Percentiles rank a stretch among this genome's conserved stretches.
Evolutionary conservation across 2,113 vertebrate species (phyloP).

Genomic region (Motacilla tschutschensis): DNA sequence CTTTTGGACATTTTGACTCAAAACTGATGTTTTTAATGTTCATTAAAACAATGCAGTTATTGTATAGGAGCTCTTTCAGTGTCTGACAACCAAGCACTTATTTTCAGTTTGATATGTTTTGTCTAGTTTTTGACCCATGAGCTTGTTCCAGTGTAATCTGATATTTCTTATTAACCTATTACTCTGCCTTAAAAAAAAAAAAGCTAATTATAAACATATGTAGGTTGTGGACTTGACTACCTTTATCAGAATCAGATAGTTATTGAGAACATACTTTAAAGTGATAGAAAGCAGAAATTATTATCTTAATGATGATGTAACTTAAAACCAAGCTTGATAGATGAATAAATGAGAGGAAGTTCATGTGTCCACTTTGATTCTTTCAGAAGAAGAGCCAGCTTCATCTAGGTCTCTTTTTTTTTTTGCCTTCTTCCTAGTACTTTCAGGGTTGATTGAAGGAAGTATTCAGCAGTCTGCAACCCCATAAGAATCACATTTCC

Average conservation of each 20-base stretch:
- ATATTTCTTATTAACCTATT: conserved; percentile 68
- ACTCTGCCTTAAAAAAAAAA: conserved; percentile 38
- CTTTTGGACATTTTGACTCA: not conserved
- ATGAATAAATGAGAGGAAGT: conserved; percentile 57
- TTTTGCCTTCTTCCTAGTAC: not conserved
- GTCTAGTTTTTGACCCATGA: conserved; percentile 59
- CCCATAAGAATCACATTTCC: conserved; percentile 23
- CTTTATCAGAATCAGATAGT: conserved; percentile 58
- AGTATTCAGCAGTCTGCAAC: not conserved
- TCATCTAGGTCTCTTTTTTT: not conserved
- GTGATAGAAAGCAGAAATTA: conserved; percentile 65
- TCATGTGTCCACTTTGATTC: conserved; percentile 2
- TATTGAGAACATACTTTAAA: conserved; percentile 59
- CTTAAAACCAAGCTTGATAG: conserved; percentile 57
- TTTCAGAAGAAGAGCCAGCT: conserved; percentile 39
- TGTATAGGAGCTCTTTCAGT: conserved; percentile 15
- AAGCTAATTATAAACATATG: conserved; percentile 62
- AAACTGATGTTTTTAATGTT: not conserved
- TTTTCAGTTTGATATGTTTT: conserved; percentile 66
- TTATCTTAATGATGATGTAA: conserved; percentile 58
- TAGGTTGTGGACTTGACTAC: conserved; percentile 37
- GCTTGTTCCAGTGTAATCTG: conserved; percentile 59
- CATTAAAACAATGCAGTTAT: conserved; percentile 42
- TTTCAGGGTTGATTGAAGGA: not conserved
- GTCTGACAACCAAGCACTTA: conserved; percentile 43